Evolutionary conservation across 2,888 invertebrate species (phyloP), one percentile per base, ranked within the genome.

Genomic region (Coleophora deauratella): DNA sequence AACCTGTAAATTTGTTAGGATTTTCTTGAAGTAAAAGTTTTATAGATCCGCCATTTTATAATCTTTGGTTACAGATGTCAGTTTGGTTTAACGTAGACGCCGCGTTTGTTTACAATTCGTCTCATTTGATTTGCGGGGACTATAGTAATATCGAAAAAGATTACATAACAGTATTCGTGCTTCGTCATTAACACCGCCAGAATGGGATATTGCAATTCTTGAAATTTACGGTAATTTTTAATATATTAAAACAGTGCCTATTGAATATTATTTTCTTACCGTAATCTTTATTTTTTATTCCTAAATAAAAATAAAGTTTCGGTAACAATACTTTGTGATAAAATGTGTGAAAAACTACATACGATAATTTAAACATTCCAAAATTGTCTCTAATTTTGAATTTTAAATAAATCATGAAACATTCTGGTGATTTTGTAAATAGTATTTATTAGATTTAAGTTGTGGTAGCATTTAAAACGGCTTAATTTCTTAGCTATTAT

Each of bases 391-490:
- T 6, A 4, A 21, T 4, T 21, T 21, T 21, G 3, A 11, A 44
- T 36, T 30, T 30, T 27, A 38, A 41, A 10, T 28, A 31, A n/a
- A 33, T 15, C 38, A 40, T 41, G 52, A 44, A 62, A 68, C 72
- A 72, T 82, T 85, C 81, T 82, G 82, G 85, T 80, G 80, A 77
- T 74, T 21, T 72, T 85, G 85, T 85, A 84, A 69, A 85, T 85
- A 85, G 74, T 82, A 84, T 82, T 84, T 82, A 81, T 81, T 84
- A 84, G 81, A 59, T 57, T 9, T 81, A 74, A 81, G 77, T 72
- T 66, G 79, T 62, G 67, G 62, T 82, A 84, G 82, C 73, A 75
- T 78, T 77, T 77, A 73, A 67, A 21, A 77, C 60, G 62, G 74
- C 78, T 74, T 81, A 74, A 73, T 64, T 72, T 80, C 82, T 79